These are phyloP conservation scores for Zaprionus bogoriensis DNA, from an alignment of 2,888 invertebrate genomes.

Conservation along the genomic window DNA sequence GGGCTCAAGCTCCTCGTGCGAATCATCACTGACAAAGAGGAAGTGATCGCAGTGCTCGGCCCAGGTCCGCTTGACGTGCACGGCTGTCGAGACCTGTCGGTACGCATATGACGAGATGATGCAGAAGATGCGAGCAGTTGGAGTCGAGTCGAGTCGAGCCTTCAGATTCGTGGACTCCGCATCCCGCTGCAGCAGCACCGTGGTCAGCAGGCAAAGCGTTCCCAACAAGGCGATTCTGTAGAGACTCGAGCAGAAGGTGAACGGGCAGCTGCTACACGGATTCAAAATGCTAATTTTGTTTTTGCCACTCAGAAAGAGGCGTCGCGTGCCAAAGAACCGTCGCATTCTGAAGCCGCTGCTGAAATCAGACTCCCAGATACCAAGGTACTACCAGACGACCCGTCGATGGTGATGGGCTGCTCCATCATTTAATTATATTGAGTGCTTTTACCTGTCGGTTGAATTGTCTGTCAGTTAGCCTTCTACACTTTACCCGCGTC, in stretches of 20 bases:
- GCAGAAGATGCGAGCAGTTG: constrained; percentile 90
- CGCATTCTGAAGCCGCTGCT: constrained; percentile 49
- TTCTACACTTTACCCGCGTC: background rate
- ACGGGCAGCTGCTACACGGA: constrained; percentile 30
- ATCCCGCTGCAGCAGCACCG: constrained; percentile 6
- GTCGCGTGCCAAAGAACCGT: constrained; percentile 44
- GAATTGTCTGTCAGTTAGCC: background rate
- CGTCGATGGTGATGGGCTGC: constrained; percentile 17
- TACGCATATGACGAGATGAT: constrained; percentile 93
- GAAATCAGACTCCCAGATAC: constrained; percentile 15
- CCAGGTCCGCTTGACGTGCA: constrained; percentile 96
- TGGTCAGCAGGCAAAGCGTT: constrained; percentile 27
- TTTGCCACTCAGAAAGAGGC: constrained; percentile 41
- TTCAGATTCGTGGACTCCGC: background rate
- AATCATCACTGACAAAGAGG: constrained; percentile 91
- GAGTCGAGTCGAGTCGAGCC: no score
- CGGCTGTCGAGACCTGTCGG: constrained; percentile 83
- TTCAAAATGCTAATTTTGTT: constrained; percentile 60
- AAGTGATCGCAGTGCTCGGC: constrained; percentile 93
- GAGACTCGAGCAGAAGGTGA: constrained; percentile 8
- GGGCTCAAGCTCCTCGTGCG: constrained; percentile 89
- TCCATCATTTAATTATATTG: constrained; percentile 69
- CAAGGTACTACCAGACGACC: background rate
- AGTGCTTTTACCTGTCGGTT: constrained; percentile 68
- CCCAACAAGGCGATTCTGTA: constrained; percentile 27